Evolutionary conservation across 2,797 vertebrate species (phyloP).

Genomic region (Macrochelys suwanniensis): DNA sequence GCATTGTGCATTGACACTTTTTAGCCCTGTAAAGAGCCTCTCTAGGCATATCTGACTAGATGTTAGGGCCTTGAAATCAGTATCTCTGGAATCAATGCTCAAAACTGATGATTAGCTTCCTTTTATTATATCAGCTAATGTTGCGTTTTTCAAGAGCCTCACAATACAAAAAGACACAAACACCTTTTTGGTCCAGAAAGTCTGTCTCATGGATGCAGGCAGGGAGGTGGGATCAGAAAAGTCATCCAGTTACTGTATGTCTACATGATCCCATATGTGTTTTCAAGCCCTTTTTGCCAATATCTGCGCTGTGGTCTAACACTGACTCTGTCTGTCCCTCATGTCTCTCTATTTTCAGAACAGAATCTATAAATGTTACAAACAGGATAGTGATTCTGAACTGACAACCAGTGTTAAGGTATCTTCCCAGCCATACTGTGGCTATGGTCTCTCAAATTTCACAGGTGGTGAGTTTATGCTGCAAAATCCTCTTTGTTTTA

Average conservation of each 20-base stretch:
- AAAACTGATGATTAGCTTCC: background rate
- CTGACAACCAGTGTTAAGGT: background rate
- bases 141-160: background rate
- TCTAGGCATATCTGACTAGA: background rate
- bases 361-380: background rate
- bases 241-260: background rate
- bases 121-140: background rate
- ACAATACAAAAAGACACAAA: background rate
- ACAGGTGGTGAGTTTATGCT: background rate
- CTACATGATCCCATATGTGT: background rate
- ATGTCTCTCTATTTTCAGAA: conserved; percentile 9
- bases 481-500: background rate
- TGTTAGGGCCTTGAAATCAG: conserved; percentile 8
- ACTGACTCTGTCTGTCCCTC: background rate
- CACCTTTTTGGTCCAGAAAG: background rate
- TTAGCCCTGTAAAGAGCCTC: background rate
- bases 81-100: background rate
- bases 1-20: background rate
- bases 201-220: background rate
- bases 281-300: background rate
- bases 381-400: background rate
- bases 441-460: background rate
- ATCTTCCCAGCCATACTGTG: background rate
- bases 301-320: background rate
- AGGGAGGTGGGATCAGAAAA: background rate